Evolutionary conservation across 2,888 invertebrate genomes (phyloP).

Genomic region (Ophraella communa): DNA sequence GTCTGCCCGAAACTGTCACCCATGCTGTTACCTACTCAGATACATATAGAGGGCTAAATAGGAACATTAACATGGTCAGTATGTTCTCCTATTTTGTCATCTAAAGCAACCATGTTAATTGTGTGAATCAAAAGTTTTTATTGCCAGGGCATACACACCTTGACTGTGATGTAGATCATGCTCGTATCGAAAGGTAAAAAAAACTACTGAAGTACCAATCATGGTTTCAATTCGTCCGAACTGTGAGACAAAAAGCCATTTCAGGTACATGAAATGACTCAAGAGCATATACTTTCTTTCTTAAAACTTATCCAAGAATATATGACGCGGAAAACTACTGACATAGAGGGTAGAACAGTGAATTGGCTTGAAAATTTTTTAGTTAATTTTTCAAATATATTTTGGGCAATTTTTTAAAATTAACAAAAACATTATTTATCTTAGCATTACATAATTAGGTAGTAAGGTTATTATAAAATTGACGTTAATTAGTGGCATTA

Average conservation of each 20-base stretch:
- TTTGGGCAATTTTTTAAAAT: no score
- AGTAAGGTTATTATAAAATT: no score
- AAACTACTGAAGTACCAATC: not conserved
- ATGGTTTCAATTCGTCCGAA: not conserved
- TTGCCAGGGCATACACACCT: slow-evolving; percentile 13
- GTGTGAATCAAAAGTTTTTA: slow-evolving; percentile 10
- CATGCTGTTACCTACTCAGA: slow-evolving; percentile 38
- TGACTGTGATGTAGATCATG: slow-evolving; percentile 9
- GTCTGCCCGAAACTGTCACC: slow-evolving; percentile 24
- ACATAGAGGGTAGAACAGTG: slow-evolving; percentile 18
- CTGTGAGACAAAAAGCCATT: slow-evolving; percentile 1
- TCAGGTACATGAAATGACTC: slow-evolving; percentile 16
- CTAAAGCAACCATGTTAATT: slow-evolving; percentile 1
- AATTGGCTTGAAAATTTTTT: no score
- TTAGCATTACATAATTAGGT: no score
- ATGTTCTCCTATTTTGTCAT: slow-evolving; percentile 31
- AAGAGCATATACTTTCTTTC: slow-evolving; percentile 13
- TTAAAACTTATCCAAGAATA: slow-evolving; percentile 8
- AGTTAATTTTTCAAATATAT: no score
- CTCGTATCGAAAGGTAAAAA: not conserved
- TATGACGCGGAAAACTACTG: slow-evolving; percentile 21
- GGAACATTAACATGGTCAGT: slow-evolving; percentile 35
- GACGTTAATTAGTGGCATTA: no score
- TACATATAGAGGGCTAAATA: slow-evolving; percentile 41
- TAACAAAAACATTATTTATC: no score